A percentile compares a stretch with the other conserved stretches of the same genome.
These are phyloP conservation scores for Lysandra bellargus DNA, from an alignment of 2,888 invertebrate genomes.

Conservation along the genomic window DNA sequence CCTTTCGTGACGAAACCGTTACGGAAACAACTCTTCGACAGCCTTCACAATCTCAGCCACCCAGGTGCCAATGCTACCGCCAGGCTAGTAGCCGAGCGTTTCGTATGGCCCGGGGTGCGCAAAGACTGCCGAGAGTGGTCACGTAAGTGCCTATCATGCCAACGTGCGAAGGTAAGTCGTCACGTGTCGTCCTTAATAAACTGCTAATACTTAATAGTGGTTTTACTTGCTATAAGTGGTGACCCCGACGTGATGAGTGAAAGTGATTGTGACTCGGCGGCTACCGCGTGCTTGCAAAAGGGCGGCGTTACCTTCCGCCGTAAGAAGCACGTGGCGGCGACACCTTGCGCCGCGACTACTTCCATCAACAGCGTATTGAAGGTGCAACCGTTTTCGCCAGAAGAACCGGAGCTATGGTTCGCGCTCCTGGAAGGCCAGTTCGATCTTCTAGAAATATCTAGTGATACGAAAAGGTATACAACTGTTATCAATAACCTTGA, in stretches of 20 bases:
- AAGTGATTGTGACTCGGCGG: too few species aligned
- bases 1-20: not conserved
- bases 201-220: too few species aligned
- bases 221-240: too few species aligned
- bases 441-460: not conserved
- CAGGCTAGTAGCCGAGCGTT: not conserved
- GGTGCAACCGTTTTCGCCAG: not conserved
- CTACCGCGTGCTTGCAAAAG: too few species aligned
- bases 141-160: slow-evolving; percentile 43
- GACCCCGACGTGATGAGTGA: too few species aligned
- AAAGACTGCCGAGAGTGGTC: not conserved
- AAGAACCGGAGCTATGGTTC: not conserved
- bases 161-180: slow-evolving; percentile 49
- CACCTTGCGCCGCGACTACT: not conserved
- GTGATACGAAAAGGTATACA: not conserved
- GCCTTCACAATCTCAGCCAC: not conserved
- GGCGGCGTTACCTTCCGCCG: not conserved
- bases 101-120: not conserved
- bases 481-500: not conserved
- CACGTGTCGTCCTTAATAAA: slow-evolving; percentile 40
- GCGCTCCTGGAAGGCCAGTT: not conserved
- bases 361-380: not conserved
- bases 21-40: not conserved
- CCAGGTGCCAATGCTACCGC: not conserved
- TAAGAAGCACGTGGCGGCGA: not conserved